Evolutionary conservation across 2,888 invertebrate genomes (phyloP).

Genomic region (Tholera decimalis): DNA sequence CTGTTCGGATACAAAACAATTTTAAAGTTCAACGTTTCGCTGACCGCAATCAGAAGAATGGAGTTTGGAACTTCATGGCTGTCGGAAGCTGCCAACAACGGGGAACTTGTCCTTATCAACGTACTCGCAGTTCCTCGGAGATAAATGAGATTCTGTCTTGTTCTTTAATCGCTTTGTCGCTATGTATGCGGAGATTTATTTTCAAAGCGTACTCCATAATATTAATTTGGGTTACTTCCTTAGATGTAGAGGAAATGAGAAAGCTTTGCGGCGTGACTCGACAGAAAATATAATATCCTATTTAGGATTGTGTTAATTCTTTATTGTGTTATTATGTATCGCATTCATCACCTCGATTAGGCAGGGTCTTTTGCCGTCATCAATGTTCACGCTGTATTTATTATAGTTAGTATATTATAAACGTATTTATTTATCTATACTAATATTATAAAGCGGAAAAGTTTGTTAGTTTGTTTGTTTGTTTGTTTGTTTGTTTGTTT

Average conservation of each 20-base stretch:
- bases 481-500: no score
- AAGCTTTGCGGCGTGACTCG: slow-evolving; percentile 17
- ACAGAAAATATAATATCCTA: slow-evolving; percentile 23
- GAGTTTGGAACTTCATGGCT: slow-evolving; percentile 58
- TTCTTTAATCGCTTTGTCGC: slow-evolving; percentile 59
- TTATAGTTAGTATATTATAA: no score
- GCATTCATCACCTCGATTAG: neutral
- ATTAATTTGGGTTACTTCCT: slow-evolving; percentile 49
- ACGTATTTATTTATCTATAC: no score
- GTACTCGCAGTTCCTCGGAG: slow-evolving; percentile 49
- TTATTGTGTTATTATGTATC: slow-evolving; percentile 12
- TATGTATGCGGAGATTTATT: slow-evolving; percentile 53
- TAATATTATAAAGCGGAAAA: no score
- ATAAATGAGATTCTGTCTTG: slow-evolving; percentile 61
- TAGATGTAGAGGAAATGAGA: slow-evolving; percentile 49
- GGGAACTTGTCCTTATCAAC: slow-evolving; percentile 58
- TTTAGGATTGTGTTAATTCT: slow-evolving; percentile 16
- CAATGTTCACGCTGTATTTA: no score
- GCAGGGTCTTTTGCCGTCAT: neutral
- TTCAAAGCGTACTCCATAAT: slow-evolving; percentile 46
- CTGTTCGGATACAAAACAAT: slow-evolving; percentile 54
- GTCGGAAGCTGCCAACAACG: slow-evolving; percentile 44
- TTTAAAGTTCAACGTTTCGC: slow-evolving; percentile 58
- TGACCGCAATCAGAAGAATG: slow-evolving; percentile 65
- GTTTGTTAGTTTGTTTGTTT: no score